Conservation (phyloP, 2,888 invertebrate species). For the Magallana nippona region DNA sequence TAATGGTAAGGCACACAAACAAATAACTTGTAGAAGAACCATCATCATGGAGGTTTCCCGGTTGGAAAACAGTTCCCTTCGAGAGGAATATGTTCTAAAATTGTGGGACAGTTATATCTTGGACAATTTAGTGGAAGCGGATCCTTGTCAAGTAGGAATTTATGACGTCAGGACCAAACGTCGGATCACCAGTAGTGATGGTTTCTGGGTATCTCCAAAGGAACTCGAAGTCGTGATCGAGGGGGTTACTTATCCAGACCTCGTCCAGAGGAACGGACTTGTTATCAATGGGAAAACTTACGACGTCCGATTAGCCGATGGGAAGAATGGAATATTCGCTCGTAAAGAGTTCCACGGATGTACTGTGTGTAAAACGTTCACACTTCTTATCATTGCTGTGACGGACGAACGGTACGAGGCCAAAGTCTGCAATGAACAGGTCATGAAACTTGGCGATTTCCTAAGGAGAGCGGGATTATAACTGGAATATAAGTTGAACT, state of each 20-base stretch:
- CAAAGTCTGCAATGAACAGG: slow-evolving; percentile 66
- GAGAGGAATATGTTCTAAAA: slow-evolving; percentile 64
- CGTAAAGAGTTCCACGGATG: slow-evolving; percentile 64
- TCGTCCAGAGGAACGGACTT: slow-evolving; percentile 62
- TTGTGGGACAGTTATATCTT: slow-evolving; percentile 70
- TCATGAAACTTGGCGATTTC: slow-evolving; percentile 73
- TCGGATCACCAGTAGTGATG: slow-evolving; percentile 58
- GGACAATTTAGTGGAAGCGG: slow-evolving; percentile 63
- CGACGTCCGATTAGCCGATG: slow-evolving; percentile 69
- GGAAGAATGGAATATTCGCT: slow-evolving; percentile 70
- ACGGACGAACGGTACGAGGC: slow-evolving; percentile 61
- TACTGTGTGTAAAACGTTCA: slow-evolving; percentile 67
- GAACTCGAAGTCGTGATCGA: slow-evolving; percentile 61
- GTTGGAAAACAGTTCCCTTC: slow-evolving; percentile 55
- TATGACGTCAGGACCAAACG: slow-evolving; percentile 59
- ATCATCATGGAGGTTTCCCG: slow-evolving; percentile 59
- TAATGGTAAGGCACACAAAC: slow-evolving; percentile 22
- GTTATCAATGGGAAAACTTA: slow-evolving; percentile 62
- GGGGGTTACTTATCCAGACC: slow-evolving; percentile 57
- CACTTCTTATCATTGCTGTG: slow-evolving; percentile 66
- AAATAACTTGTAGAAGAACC: slow-evolving; percentile 3
- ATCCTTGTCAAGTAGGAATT: slow-evolving; percentile 65
- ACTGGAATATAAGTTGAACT: background rate
- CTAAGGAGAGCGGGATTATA: slow-evolving; percentile 58
- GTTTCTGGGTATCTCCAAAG: slow-evolving; percentile 57